These are phyloP conservation scores for Phrynocephalus guinanensis DNA, from an alignment of 2,797 vertebrate genomes.

Conservation along the genomic window DNA sequence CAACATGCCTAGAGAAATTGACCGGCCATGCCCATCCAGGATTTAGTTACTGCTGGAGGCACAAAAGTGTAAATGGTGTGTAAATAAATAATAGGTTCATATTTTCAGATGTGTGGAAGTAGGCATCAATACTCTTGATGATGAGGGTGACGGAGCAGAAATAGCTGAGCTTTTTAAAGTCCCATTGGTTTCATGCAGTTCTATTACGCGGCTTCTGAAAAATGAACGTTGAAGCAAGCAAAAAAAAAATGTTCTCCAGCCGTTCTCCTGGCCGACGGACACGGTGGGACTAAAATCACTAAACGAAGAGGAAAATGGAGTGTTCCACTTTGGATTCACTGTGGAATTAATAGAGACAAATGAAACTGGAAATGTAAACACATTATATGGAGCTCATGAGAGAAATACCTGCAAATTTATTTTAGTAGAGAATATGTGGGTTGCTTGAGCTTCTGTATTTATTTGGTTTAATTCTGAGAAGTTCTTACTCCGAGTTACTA, in stretches of 20 bases:
- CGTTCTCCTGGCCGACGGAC: constrained; percentile 25
- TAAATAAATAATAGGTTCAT: neutral
- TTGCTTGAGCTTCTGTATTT: neutral
- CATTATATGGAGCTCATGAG: constrained; percentile 32
- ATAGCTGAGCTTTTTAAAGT: neutral
- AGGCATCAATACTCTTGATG: neutral
- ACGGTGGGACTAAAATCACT: constrained; percentile 13
- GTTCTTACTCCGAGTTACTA: neutral
- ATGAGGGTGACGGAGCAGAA: neutral
- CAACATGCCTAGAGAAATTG: neutral
- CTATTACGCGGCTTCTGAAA: neutral
- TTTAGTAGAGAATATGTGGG: constrained; percentile 39
- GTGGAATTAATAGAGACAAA: constrained; percentile 39
- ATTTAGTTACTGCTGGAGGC: neutral
- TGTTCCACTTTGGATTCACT: constrained; percentile 22
- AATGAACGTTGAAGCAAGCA: neutral
- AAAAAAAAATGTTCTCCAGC: neutral
- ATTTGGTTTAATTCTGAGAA: constrained; percentile 21
- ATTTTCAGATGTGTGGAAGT: neutral
- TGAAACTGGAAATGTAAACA: constrained; percentile 57
- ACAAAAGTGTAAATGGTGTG: neutral
- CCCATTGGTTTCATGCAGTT: neutral
- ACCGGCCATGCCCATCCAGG: neutral
- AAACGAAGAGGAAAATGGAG: constrained; percentile 41
- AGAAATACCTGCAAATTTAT: constrained; percentile 43